A percentile compares a stretch with the other conserved stretches of the same genome.
phyloP scores from a whole-genome alignment of 2,888 invertebrate genomes.

The Drosophila ezoana region DNA sequence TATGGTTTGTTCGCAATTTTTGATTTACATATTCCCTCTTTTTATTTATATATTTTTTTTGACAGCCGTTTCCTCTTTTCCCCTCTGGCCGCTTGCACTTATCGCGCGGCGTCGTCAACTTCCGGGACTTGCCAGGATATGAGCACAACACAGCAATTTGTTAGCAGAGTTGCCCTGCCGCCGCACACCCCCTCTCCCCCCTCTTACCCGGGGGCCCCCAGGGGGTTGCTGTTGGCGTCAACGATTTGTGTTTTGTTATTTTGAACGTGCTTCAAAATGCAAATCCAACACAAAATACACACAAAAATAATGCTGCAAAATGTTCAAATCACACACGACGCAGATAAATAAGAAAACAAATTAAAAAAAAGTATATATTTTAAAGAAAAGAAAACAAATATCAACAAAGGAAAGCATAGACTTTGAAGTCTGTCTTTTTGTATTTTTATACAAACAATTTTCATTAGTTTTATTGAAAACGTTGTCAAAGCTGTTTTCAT shows the following conservation, averaged over 20 bases:
- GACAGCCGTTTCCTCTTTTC: not conserved
- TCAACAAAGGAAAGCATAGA: constrained; percentile 9
- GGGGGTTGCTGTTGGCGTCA: constrained; percentile 47
- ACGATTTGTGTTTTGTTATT: constrained; percentile 21
- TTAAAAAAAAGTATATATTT: not conserved
- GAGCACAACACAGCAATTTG: constrained; percentile 60
- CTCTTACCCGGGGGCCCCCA: too few species aligned
- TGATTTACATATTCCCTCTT: constrained; percentile 51
- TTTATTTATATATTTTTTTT: not conserved
- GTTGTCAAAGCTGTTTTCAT: constrained; percentile 18
- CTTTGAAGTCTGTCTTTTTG: too few species aligned
- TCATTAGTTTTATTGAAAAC: constrained; percentile 37
- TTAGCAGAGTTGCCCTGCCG: constrained; percentile 44
- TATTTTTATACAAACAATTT: constrained; percentile 9
- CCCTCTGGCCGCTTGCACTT: constrained; percentile 18
- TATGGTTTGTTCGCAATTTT: constrained; percentile 71
- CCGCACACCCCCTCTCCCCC: not conserved
- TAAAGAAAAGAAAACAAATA: constrained; percentile 22
- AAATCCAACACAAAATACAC: constrained; percentile 46
- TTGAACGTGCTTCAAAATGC: constrained; percentile 69
- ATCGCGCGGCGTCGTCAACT: constrained; percentile 56
- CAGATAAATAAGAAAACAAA: constrained; percentile 25
- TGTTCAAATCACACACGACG: constrained; percentile 31
- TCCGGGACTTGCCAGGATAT: constrained; percentile 47
- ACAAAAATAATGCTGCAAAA: constrained; percentile 34